phyloP scores from a whole-genome alignment of 2,888 invertebrate genomes.

The Argyra leucocephala region DNA sequence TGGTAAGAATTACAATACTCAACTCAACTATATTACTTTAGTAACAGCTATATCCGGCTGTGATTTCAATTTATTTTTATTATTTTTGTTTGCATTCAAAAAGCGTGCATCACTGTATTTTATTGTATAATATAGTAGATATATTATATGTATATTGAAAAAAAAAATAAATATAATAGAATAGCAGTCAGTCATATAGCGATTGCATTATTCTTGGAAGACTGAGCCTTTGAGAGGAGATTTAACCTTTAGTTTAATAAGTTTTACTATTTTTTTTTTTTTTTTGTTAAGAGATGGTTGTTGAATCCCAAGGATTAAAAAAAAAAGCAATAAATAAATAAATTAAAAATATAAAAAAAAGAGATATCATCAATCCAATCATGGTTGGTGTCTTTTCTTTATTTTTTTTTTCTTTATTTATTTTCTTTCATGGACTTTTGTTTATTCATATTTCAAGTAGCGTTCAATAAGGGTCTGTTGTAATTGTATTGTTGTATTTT shows the following conservation, averaged over 20 bases:
- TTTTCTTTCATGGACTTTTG: background rate
- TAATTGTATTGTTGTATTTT: background rate
- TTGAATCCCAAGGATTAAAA: too few species aligned
- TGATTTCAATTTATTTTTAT: too few species aligned
- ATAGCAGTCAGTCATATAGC: too few species aligned
- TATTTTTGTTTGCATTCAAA: too few species aligned
- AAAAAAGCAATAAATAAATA: too few species aligned
- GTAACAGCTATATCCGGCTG: too few species aligned
- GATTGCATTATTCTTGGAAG: background rate
- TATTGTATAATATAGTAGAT: too few species aligned
- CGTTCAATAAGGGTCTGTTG: background rate
- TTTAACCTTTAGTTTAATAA: slow-evolving; percentile 6
- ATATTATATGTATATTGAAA: too few species aligned
- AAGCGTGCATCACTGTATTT: too few species aligned
- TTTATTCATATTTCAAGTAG: background rate
- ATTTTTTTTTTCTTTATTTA: background rate
- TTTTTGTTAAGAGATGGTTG: background rate
- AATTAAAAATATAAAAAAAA: background rate
- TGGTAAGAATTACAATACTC: too few species aligned
- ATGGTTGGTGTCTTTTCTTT: background rate
- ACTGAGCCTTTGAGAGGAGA: background rate
- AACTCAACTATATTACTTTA: too few species aligned
- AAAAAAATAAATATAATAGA: background rate
- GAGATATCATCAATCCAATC: background rate
- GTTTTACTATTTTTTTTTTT: background rate